phyloP scores from a whole-genome alignment of 2,113 vertebrate genomes.

The Bubo blakistoni region DNA sequence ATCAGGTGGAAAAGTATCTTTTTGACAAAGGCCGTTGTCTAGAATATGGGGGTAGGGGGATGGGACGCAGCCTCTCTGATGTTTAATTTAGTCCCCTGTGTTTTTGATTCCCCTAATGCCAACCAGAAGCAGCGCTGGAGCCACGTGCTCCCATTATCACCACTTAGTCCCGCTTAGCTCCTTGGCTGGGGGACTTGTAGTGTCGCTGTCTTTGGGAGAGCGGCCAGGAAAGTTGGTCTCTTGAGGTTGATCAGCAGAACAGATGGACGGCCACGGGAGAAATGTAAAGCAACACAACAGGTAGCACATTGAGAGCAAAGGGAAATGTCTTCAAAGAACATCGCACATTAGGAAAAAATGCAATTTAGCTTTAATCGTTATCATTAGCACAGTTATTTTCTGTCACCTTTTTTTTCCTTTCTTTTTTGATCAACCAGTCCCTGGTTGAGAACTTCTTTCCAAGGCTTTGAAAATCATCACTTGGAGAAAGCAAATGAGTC shows the following conservation, averaged over 20 bases:
- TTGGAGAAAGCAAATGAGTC: neutral
- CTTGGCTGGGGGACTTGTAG: neutral
- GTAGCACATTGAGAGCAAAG: neutral
- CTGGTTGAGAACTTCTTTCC: neutral
- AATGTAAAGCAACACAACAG: neutral
- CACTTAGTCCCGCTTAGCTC: neutral
- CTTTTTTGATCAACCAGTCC: neutral
- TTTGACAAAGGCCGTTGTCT: neutral
- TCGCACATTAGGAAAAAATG: neutral
- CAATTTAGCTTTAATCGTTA: neutral
- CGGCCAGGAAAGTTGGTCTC: neutral
- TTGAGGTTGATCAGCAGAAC: neutral
- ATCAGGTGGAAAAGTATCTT: neutral
- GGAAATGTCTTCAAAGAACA: neutral
- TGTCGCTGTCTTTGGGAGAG: neutral
- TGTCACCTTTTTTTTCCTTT: neutral
- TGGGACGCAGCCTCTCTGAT: neutral
- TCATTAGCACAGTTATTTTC: neutral
- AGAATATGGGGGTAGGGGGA: rapidly evolving
- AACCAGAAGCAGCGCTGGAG: neutral
- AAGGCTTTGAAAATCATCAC: neutral
- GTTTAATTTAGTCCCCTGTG: neutral
- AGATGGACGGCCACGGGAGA: neutral
- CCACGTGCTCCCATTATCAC: neutral
- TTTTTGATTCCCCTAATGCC: neutral